Evolutionary conservation across 2,888 invertebrate species (phyloP), one percentile per base, ranked within the genome.

Genomic region (Drosophila conformis): DNA sequence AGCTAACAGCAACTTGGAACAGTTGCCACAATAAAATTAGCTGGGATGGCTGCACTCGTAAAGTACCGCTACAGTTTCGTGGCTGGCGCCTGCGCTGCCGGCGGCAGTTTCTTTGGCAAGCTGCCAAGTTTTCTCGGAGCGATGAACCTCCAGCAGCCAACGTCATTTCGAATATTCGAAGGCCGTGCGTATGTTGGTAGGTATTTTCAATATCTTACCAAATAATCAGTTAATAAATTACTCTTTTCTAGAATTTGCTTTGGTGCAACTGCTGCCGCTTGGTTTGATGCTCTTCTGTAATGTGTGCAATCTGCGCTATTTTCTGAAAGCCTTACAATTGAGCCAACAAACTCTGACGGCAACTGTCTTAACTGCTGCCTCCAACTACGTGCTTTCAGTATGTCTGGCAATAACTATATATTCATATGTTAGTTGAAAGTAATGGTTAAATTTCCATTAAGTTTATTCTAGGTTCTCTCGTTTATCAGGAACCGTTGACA

Each of bases 401-500:
- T 65, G 80, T 57, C 10, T 4, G 13, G 13, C 15, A 42, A 11
- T 15, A 29, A 40, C 2, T 21, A 15, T 6, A 15, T 42, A 21
- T 4, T 15, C 4, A 13, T 15, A 15, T 21, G 15, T 2, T 21
- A 8, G 11, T 10, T 11, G 10, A 1, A 31, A 8, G 21, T n/a
- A n/a, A 38, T 58, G 29, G 8, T 25, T 18, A 0, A 4, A n/a
- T n/a, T 27, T 4, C 51, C 51, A 15, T 90, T 82, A 81, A 83
- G 97, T 97, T 97, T 51, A 68, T 96, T 42, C 93, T 96, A 64
- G 97, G 97, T 6, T 94, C 95, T 61, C 69, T 95, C 10, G 82
- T 97, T 49, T 97, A 97, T 92, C 94, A 94, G 27, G 97, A 97
- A 92, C 93, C 94, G 0, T 94, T 96, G 0, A 95, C 96, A 0